Conservation (phyloP, 2,888 invertebrate genomes). For the Cosmopolites sordidus region DNA sequence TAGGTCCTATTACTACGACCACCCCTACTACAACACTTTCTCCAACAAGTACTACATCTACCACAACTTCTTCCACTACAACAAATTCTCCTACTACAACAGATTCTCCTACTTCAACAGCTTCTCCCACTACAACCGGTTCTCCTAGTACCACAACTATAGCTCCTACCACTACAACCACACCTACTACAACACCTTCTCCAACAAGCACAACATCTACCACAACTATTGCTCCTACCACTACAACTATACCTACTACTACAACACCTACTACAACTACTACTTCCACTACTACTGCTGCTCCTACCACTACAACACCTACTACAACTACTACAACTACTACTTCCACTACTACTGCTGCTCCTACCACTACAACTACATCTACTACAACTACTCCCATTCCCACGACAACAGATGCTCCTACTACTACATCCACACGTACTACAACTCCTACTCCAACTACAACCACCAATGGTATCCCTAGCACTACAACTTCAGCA, state of each 20-base stretch:
- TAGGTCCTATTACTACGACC: neutral
- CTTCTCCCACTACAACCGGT: neutral
- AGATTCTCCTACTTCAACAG: neutral
- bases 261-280: too few species aligned
- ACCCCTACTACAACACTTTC: neutral
- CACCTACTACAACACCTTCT: too few species aligned
- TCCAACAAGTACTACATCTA: neutral
- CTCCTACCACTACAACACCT: too few species aligned
- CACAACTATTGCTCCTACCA: neutral
- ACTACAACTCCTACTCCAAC: neutral
- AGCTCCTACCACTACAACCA: too few species aligned
- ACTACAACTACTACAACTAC: slow-evolving; percentile 1
- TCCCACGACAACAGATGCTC: neutral
- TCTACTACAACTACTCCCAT: neutral
- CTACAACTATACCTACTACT: neutral
- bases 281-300: neutral
- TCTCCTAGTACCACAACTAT: neutral
- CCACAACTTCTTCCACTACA: neutral
- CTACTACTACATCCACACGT: neutral
- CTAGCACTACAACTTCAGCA: too few species aligned
- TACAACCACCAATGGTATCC: neutral
- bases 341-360: neutral
- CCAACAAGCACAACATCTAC: neutral
- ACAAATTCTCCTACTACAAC: neutral
- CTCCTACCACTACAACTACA: slow-evolving; percentile 1